These are phyloP conservation scores for Porites divaricata DNA, from an alignment of 92 coral and sea anemone species.

Conservation along the genomic window DNA sequence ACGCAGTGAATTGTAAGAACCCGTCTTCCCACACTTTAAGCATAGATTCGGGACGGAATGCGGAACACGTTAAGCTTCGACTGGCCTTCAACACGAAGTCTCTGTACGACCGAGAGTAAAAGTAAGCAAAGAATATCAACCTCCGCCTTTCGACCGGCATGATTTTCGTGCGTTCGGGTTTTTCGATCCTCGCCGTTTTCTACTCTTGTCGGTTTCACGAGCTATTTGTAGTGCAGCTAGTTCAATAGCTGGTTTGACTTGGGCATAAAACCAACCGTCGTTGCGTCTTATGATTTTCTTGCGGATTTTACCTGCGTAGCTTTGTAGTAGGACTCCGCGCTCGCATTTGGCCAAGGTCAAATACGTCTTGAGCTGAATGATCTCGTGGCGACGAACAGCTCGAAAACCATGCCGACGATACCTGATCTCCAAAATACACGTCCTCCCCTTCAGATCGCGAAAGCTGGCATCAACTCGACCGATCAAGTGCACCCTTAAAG, in stretches of 20 bases:
- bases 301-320: neutral
- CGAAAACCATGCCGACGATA: neutral
- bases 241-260: constrained; percentile 12
- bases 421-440: constrained; percentile 1
- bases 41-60: neutral
- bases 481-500: neutral
- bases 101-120: neutral
- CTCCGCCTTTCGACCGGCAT: constrained; percentile 14
- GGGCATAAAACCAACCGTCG: neutral
- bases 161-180: neutral
- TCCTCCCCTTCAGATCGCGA: neutral
- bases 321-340: neutral
- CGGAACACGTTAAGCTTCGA: neutral
- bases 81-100: neutral
- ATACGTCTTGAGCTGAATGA: constrained; percentile 3
- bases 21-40: constrained; percentile 33
- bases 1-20: neutral
- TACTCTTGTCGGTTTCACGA: no score
- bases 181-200: neutral
- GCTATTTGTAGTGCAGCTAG: neutral
- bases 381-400: neutral
- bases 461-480: constrained; percentile 6
- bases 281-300: neutral
- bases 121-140: constrained; percentile 17
- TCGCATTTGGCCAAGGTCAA: neutral